These are phyloP conservation scores for Xanthorhoe designata DNA, from an alignment of 2,888 invertebrate species.

Conservation along the genomic window DNA sequence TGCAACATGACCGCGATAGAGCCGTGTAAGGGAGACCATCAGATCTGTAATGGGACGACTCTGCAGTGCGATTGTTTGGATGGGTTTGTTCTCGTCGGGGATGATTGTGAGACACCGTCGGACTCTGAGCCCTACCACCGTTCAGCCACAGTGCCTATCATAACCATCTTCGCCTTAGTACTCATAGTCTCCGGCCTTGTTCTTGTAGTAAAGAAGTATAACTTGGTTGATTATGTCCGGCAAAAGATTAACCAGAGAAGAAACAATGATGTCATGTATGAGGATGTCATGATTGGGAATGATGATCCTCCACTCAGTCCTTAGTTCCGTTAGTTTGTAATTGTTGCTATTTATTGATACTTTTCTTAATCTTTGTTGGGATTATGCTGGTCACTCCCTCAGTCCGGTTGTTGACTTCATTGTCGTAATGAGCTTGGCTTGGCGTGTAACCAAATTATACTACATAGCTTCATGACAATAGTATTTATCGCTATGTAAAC, in stretches of 20 bases:
- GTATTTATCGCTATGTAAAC: conserved; percentile 35
- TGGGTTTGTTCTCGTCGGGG: conserved; percentile 60
- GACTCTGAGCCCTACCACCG: conserved; percentile 47
- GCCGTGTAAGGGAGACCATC: conserved; percentile 62
- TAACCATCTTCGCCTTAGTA: conserved; percentile 71
- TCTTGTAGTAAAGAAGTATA: conserved; percentile 76
- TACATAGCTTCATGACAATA: conserved; percentile 20
- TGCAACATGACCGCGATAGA: conserved; percentile 67
- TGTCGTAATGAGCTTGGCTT: conserved; percentile 20
- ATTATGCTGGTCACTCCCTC: conserved; percentile 34
- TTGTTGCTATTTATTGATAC: conserved; percentile 47
- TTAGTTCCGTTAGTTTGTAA: conserved; percentile 53
- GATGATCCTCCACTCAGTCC: conserved; percentile 82
- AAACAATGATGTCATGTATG: conserved; percentile 78
- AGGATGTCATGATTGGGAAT: conserved; percentile 84
- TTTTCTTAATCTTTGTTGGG: conserved; percentile 13
- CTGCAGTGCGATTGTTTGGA: conserved; percentile 63
- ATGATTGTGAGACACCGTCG: conserved; percentile 57
- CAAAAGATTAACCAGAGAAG: conserved; percentile 73
- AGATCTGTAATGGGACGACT: conserved; percentile 63
- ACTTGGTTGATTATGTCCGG: conserved; percentile 72
- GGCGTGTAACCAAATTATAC: conserved; percentile 40
- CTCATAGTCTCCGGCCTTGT: conserved; percentile 72
- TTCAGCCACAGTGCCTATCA: conserved; percentile 65
- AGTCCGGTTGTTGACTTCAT: conserved; percentile 17